Evolutionary conservation across 2,797 vertebrate genomes (phyloP).

Genomic region (Rhynchotus rufescens): DNA sequence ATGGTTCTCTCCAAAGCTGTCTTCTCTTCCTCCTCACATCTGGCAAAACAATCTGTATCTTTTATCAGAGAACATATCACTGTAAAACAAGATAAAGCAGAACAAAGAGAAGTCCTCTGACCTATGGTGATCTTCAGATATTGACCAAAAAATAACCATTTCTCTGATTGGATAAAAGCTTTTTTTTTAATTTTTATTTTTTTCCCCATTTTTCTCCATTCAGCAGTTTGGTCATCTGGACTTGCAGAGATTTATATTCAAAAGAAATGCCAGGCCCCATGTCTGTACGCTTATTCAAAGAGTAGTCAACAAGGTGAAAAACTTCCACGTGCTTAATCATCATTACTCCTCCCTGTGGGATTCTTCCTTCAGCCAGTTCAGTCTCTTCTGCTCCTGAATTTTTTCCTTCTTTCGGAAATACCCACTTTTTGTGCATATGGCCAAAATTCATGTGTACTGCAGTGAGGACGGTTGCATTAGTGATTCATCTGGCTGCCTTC

Average conservation of each 20-base stretch:
- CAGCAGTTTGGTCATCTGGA: background rate
- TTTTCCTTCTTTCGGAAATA: background rate
- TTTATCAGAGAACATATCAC: slow-evolving; percentile 26
- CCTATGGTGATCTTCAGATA: slow-evolving; percentile 5
- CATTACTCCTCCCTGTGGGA: background rate
- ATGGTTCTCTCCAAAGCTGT: background rate
- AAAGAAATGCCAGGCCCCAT: background rate
- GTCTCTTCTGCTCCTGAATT: background rate
- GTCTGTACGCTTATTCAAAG: background rate
- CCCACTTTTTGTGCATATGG: background rate
- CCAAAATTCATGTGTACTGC: slow-evolving; percentile 16
- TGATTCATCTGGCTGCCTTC: background rate
- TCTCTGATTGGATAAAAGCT: background rate
- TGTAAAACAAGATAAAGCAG: slow-evolving; percentile 37
- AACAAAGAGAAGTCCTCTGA: slow-evolving; percentile 9
- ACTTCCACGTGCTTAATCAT: background rate
- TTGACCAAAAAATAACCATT: background rate
- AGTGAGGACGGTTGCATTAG: background rate
- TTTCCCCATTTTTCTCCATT: background rate
- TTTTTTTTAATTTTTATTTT: background rate
- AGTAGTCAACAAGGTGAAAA: background rate
- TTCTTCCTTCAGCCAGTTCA: background rate
- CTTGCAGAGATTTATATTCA: slow-evolving; percentile 11
- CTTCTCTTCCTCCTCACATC: slow-evolving; percentile 34
- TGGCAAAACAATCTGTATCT: slow-evolving; percentile 16